These are phyloP conservation scores for Dascyllus trimaculatus DNA, from an alignment of 2,113 vertebrate genomes.

Conservation along the genomic window DNA sequence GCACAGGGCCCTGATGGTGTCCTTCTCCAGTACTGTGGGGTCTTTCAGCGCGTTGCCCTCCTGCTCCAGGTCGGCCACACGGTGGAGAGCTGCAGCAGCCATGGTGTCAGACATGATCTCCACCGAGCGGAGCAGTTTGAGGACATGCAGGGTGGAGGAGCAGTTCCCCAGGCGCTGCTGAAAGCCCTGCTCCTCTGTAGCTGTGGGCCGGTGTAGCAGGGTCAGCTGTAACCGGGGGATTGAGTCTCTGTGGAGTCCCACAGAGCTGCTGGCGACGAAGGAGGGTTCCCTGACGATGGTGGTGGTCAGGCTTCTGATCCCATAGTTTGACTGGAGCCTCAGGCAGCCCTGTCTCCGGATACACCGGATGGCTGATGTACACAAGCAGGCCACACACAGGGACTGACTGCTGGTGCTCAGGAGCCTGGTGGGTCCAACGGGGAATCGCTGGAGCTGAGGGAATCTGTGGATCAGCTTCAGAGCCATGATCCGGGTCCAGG, in stretches of 20 bases:
- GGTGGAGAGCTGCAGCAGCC: conserved; percentile 86
- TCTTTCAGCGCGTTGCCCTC: conserved; percentile 68
- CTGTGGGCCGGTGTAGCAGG: conserved; percentile 60
- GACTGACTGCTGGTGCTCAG: conserved; percentile 8
- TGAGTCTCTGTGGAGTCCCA: conserved; percentile 65
- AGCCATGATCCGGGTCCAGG: conserved; percentile 70
- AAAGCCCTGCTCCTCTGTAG: conserved; percentile 78
- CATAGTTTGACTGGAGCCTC: conserved; percentile 32
- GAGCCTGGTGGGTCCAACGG: background rate
- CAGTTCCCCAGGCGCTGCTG: conserved; percentile 73
- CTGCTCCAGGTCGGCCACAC: conserved; percentile 88
- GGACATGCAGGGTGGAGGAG: conserved; percentile 83
- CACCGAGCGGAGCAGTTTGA: conserved; percentile 81
- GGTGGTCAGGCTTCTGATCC: conserved; percentile 72
- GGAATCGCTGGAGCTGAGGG: conserved; percentile 42
- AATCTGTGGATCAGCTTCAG: conserved; percentile 68
- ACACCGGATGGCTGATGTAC: conserved; percentile 38
- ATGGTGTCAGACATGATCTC: conserved; percentile 82
- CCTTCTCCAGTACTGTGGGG: conserved; percentile 79
- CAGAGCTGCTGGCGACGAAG: conserved; percentile 66
- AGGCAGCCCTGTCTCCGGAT: conserved; percentile 30
- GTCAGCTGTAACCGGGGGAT: conserved; percentile 59
- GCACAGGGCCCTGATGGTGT: conserved; percentile 85
- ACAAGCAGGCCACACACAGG: conserved; percentile 37
- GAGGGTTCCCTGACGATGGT: conserved; percentile 72